These are phyloP conservation scores for Tuberolachnus salignus DNA, from an alignment of 2,888 invertebrate species.

Conservation along the genomic window DNA sequence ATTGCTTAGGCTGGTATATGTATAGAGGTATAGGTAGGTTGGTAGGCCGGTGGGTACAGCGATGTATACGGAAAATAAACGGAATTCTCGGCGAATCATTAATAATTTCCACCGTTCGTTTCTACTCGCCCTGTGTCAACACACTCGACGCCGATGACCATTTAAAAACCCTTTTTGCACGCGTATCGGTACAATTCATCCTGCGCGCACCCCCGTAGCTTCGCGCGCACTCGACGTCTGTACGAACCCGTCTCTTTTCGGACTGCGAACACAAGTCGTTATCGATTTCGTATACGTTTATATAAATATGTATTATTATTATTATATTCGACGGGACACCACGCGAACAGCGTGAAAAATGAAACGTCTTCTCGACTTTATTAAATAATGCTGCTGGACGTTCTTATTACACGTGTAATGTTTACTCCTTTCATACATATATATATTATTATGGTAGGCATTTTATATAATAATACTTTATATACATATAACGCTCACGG, in stretches of 20 bases:
- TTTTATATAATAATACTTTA: not conserved
- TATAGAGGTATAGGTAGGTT: no score
- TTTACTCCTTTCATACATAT: constrained; percentile 55
- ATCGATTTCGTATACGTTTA: not conserved
- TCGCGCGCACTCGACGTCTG: not conserved
- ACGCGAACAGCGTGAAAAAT: constrained; percentile 50
- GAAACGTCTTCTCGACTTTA: constrained; percentile 52
- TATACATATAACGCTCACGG: not conserved
- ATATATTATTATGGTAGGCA: not conserved
- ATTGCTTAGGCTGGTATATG: no score
- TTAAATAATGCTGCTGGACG: constrained; percentile 41
- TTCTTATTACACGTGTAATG: constrained; percentile 53
- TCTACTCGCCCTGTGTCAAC: constrained; percentile 39
- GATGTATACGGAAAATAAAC: not conserved
- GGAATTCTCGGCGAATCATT: constrained; percentile 42
- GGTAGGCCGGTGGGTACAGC: not conserved
- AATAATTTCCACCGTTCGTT: constrained; percentile 30
- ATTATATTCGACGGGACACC: not conserved
- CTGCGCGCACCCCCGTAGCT: not conserved
- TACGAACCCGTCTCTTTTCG: constrained; percentile 19
- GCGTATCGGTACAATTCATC: not conserved
- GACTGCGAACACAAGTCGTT: constrained; percentile 2
- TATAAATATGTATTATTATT: not conserved
- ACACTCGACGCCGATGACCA: constrained; percentile 38
- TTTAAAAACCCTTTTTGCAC: constrained; percentile 47